Percentiles rank a stretch among this genome's conserved stretches.
Conservation (phyloP, 2,797 vertebrate species). For the Oophaga sylvatica region DNA sequence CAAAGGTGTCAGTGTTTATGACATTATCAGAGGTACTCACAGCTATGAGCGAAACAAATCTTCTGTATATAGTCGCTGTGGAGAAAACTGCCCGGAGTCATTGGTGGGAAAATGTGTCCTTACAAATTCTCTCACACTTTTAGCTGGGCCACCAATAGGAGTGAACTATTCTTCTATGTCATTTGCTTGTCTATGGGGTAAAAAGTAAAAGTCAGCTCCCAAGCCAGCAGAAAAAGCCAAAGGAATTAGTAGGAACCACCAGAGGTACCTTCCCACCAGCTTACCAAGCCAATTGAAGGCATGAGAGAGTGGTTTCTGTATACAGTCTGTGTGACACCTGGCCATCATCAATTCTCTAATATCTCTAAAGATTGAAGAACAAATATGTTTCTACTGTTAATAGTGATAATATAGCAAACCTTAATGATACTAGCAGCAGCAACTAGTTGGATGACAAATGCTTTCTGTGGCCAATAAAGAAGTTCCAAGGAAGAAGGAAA, state of each 20-base stretch:
- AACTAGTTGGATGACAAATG: neutral
- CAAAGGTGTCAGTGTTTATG: conserved; percentile 66
- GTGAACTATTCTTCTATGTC: conserved; percentile 79
- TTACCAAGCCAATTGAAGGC: conserved; percentile 69
- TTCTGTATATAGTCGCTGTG: conserved; percentile 72
- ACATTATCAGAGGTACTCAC: conserved; percentile 61
- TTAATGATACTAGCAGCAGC: neutral
- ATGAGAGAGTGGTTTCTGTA: conserved; percentile 68
- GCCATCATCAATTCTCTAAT: conserved; percentile 64
- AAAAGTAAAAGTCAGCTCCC: conserved; percentile 74
- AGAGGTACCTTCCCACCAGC: conserved; percentile 73
- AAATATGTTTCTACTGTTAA: neutral
- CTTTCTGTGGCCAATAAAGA: neutral
- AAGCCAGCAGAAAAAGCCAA: conserved; percentile 69
- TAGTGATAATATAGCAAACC: neutral
- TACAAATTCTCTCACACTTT: conserved; percentile 78
- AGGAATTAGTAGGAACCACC: conserved; percentile 74
- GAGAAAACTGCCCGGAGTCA: conserved; percentile 73
- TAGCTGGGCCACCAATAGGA: conserved; percentile 76
- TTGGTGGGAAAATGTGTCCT: conserved; percentile 71
- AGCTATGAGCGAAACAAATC: conserved; percentile 69
- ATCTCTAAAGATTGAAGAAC: neutral
- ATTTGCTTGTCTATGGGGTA: conserved; percentile 67
- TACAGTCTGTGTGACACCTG: conserved; percentile 67
- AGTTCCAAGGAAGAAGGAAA: neutral